Evolutionary conservation across 30 jellyfish, hydroid and myxozoan species (phyloP), one percentile per base, ranked within the genome.

Genomic region (Chironex yamaguchii): DNA sequence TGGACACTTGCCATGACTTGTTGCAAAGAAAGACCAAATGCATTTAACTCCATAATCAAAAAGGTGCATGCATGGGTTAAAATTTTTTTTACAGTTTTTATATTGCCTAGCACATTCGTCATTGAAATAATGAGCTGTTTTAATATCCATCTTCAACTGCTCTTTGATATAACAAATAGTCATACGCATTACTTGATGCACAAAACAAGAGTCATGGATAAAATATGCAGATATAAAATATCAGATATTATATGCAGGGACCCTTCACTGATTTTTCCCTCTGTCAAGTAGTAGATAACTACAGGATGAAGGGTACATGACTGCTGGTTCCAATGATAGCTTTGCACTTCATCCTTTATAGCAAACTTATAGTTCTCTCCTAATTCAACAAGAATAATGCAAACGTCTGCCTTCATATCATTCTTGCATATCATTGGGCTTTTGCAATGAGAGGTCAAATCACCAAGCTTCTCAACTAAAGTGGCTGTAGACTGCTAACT

Each of bases 41-140:
- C 58, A 42, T 9, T 42, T 17, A 42, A 42, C 17, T 9, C 58
- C 58, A 42, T 6, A 42, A 9, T 42, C 58, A 6, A 6, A 42
- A 6, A 6, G 9, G 13, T 42, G 58, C 9, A 17, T 9, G 58
- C 17, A 42, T 42, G 17, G 9, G 17, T 9, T 42, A 17, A 42
- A 4, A 17, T 4, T 17, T n/a, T 78, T 80, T 27, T 36, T 80
- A 33, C 54, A 33, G 91, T 51, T 62, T 27, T 71, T 68, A 34
- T 82, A 50, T 31, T 83, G 90, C 31, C 82, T 90, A 2, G 93
- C 83, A 49, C 81, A 83, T 25, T 90, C 93, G 52, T 83, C 90
- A 49, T 69, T 21, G 62, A 83, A 83, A 49, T 48, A 83, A 13
- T 28, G 28, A 4, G 26, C 22, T 23, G 65, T 67, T 0, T 12